phyloP scores from a whole-genome alignment of 2,888 invertebrate genomes.

The Monoplex corrugatus region DNA sequence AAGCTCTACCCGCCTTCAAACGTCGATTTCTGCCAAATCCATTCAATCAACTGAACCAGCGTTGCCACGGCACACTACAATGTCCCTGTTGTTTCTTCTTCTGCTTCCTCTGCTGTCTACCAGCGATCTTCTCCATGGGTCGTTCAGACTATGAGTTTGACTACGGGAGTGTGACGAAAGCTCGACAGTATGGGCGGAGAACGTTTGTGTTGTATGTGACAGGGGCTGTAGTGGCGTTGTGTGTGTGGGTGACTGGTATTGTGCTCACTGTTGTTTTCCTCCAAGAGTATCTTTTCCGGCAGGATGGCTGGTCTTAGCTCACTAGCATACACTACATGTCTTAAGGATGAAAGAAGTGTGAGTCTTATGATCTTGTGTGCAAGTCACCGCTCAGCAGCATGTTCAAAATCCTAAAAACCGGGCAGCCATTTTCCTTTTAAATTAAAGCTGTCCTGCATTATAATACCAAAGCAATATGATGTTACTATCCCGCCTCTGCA shows the following conservation, averaged over 20 bases:
- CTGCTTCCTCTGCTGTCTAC: conserved; percentile 70
- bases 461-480: too few species aligned
- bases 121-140: conserved; percentile 68
- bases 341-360: too few species aligned
- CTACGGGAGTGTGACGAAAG: conserved; percentile 59
- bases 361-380: too few species aligned
- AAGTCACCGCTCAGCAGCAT: too few species aligned
- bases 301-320: conserved; percentile 6
- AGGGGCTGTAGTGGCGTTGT: conserved; percentile 62
- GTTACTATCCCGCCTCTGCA: too few species aligned
- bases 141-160: conserved; percentile 65
- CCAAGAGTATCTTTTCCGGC: conserved; percentile 15
- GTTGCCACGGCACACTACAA: conserved; percentile 64
- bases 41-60: conserved; percentile 66
- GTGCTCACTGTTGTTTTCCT: conserved; percentile 34
- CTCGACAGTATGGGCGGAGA: conserved; percentile 60
- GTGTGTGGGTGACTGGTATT: conserved; percentile 59
- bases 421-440: too few species aligned
- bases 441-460: too few species aligned
- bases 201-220: conserved; percentile 62
- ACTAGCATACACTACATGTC: too few species aligned
- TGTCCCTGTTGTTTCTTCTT: conserved; percentile 71
- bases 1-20: background rate
- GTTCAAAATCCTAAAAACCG: too few species aligned
- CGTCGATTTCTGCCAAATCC: conserved; percentile 61